Evolutionary conservation across 2,113 vertebrate genomes (phyloP).

Genomic region (Gallinago undulata): DNA sequence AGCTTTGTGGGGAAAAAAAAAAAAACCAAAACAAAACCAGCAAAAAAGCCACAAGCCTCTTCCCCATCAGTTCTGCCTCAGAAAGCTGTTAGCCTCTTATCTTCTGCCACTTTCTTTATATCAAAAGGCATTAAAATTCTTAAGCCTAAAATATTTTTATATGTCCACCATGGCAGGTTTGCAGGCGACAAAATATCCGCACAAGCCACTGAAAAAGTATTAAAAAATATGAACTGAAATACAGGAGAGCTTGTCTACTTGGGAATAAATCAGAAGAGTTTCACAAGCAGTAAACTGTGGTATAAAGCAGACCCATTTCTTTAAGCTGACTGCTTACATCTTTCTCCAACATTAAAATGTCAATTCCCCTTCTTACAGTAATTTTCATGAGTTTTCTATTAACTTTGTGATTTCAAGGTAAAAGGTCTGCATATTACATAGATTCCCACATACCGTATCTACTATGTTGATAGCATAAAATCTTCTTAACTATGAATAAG

Average conservation of each 20-base stretch:
- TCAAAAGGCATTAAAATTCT: background rate
- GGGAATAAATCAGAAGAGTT: slow-evolving; percentile 19
- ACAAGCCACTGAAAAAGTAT: background rate
- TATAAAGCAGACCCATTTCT: slow-evolving; percentile 3
- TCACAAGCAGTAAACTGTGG: background rate
- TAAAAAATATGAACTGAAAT: background rate
- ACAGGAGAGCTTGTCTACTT: background rate
- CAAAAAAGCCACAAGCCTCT: background rate
- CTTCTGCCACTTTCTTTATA: background rate
- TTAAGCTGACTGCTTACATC: background rate
- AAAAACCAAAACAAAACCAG: background rate
- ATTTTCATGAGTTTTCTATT: background rate
- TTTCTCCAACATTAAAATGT: slow-evolving; percentile 1
- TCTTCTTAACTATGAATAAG: background rate
- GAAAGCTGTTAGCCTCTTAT: background rate
- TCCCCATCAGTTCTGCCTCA: background rate
- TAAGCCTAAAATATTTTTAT: background rate
- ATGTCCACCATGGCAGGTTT: background rate
- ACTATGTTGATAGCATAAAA: background rate
- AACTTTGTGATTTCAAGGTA: background rate
- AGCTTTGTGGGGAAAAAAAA: background rate
- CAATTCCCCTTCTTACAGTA: background rate
- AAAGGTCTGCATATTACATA: background rate
- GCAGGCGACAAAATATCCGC: background rate
- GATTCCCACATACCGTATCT: background rate